phyloP scores from a whole-genome alignment of 2,113 vertebrate genomes.

The Eulemur macaco region DNA sequence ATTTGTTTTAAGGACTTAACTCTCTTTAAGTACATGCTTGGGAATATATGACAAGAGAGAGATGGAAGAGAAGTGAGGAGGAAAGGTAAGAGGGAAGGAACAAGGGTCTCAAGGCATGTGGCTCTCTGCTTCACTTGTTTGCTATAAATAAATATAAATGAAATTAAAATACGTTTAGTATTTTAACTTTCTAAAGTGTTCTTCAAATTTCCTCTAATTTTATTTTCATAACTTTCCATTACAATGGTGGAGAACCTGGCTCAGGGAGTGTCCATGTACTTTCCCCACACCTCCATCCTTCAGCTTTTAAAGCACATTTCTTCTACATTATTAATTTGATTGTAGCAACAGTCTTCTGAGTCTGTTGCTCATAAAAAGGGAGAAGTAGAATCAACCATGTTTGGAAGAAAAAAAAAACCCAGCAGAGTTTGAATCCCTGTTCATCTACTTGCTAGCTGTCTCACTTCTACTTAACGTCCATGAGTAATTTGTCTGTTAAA shows the following conservation, averaged over 20 bases:
- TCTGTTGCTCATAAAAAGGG: background rate
- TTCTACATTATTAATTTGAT: background rate
- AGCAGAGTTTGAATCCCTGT: background rate
- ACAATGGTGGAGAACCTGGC: background rate
- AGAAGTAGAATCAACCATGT: background rate
- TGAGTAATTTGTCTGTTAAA: background rate
- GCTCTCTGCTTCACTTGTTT: background rate
- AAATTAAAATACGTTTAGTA: background rate
- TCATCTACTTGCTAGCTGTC: background rate
- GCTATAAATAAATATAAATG: background rate
- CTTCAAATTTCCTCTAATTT: background rate
- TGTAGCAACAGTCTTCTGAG: background rate
- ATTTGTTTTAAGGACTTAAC: background rate
- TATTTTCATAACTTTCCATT: background rate
- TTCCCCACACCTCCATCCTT: background rate
- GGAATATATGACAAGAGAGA: background rate
- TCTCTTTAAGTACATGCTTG: background rate
- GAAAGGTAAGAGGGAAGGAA: background rate
- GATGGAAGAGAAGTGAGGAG: background rate
- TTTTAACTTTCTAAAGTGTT: background rate
- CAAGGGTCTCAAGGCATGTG: background rate
- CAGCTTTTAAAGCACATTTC: background rate
- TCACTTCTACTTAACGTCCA: background rate
- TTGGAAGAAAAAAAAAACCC: background rate
- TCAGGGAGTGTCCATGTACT: background rate